Conservation (phyloP, 2,888 invertebrate genomes). For the Digitonthophagus gazella region DNA sequence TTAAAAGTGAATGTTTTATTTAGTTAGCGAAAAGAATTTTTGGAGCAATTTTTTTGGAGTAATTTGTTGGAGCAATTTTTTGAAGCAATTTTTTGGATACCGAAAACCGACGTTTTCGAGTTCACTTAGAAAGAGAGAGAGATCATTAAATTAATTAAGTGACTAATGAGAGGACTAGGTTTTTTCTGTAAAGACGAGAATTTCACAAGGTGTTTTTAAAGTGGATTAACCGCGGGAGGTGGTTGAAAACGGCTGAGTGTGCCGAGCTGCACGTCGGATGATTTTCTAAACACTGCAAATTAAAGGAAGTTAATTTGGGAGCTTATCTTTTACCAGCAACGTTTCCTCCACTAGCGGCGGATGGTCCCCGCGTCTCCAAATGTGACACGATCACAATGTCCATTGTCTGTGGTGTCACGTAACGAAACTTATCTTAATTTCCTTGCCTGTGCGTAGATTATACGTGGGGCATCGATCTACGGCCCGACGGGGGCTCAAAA, state of each 20-base stretch:
- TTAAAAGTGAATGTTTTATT: too few species aligned
- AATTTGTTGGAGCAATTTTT: too few species aligned
- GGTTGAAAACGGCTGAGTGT: slow-evolving; percentile 1
- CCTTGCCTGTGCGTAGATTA: slow-evolving; percentile 19
- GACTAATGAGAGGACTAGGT: not conserved
- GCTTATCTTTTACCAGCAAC: slow-evolving; percentile 49
- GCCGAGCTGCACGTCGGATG: slow-evolving; percentile 38
- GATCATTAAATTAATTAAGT: not conserved
- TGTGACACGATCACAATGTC: slow-evolving; percentile 44
- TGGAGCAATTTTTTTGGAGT: too few species aligned
- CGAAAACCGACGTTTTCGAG: too few species aligned
- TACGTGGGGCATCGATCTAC: slow-evolving; percentile 8
- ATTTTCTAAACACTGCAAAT: slow-evolving; percentile 49
- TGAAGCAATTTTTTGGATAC: too few species aligned
- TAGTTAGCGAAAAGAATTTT: too few species aligned
- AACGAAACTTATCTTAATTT: slow-evolving; percentile 28
- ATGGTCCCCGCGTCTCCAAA: slow-evolving; percentile 38
- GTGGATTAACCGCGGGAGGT: slow-evolving; percentile 19
- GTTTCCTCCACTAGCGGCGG: slow-evolving; percentile 37
- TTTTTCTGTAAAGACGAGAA: not conserved
- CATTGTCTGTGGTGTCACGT: slow-evolving; percentile 37
- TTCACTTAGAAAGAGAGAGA: not conserved
- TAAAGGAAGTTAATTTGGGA: slow-evolving; percentile 46
- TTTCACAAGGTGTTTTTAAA: slow-evolving; percentile 7
- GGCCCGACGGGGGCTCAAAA: slow-evolving; percentile 1